These are phyloP conservation scores for Chrysolina americana DNA, from an alignment of 2,888 invertebrate genomes.

Conservation along the genomic window DNA sequence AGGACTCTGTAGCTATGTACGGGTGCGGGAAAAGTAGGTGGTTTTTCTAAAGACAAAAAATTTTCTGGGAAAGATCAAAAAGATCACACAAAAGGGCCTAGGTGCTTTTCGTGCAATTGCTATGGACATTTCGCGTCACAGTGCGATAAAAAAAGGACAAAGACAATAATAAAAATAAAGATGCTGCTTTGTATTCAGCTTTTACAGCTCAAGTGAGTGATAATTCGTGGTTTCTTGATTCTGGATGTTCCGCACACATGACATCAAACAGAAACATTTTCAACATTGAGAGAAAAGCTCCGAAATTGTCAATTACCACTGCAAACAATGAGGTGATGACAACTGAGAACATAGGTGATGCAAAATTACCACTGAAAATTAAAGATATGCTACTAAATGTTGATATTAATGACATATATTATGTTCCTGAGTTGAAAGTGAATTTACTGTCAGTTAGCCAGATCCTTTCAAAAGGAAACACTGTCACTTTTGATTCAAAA, in stretches of 20 bases:
- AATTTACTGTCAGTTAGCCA: slow-evolving; percentile 28
- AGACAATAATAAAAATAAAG: neutral
- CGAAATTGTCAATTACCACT: slow-evolving; percentile 1
- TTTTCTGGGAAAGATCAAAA: neutral
- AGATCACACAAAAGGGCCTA: neutral
- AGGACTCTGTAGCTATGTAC: neutral
- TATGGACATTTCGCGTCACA: neutral
- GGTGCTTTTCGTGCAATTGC: neutral
- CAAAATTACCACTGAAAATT: neutral
- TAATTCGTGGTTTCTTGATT: neutral
- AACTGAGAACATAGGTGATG: neutral
- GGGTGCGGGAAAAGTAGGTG: neutral
- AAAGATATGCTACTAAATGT: slow-evolving; percentile 13
- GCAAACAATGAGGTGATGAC: neutral
- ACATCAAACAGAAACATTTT: neutral
- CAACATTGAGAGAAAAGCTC: neutral
- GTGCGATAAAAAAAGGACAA: neutral
- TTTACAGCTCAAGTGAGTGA: slow-evolving; percentile 1
- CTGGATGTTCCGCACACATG: neutral
- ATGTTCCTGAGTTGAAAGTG: slow-evolving; percentile 22
- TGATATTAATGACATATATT: slow-evolving; percentile 4
- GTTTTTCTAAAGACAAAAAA: neutral
- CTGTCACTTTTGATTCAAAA: slow-evolving; percentile 14
- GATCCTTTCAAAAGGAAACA: slow-evolving; percentile 17
- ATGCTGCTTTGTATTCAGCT: neutral